These are phyloP conservation scores for Hydractinia echinata DNA, from an alignment of 30 jellyfish, hydroid and myxozoan species.

Conservation along the genomic window DNA sequence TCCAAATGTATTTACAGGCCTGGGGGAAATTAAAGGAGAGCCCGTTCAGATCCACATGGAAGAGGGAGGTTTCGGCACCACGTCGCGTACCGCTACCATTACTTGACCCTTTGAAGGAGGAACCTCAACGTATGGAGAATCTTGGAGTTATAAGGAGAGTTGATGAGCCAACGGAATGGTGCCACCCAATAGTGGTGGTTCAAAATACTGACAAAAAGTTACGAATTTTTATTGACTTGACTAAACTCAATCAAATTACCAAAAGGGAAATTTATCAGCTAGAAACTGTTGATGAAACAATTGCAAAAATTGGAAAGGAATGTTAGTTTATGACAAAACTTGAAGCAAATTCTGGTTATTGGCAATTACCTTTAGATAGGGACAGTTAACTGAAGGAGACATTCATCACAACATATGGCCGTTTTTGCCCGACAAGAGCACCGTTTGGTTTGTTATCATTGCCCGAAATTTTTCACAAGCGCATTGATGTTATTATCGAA, in stretches of 20 bases:
- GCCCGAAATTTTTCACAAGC: conserved; percentile 25
- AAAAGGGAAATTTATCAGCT: conserved; percentile 53
- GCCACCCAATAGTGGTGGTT: conserved; percentile 53
- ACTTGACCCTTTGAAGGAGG: conserved; percentile 33
- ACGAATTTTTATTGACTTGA: conserved; percentile 51
- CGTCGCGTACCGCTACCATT: conserved; percentile 50
- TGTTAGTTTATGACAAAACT: conserved; percentile 33
- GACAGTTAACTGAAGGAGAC: conserved; percentile 31
- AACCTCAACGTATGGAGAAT: conserved; percentile 41
- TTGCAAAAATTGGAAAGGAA: conserved; percentile 23
- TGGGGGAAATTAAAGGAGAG: conserved; percentile 38
- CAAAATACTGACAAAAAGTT: conserved; percentile 40
- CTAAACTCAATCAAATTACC: conserved; percentile 32
- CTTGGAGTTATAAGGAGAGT: conserved; percentile 53
- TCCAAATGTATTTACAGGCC: conserved; percentile 30
- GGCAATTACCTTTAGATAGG: conserved; percentile 50
- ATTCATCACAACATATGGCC: conserved; percentile 43
- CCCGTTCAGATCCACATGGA: conserved; percentile 9
- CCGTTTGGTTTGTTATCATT: conserved; percentile 49
- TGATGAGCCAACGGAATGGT: conserved; percentile 62
- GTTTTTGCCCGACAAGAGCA: conserved; percentile 45
- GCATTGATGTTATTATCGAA: conserved; percentile 7
- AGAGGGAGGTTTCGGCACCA: conserved; percentile 43
- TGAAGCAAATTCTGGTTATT: conserved; percentile 60
- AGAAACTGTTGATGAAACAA: conserved; percentile 30